phyloP scores from a whole-genome alignment of 2,888 invertebrate species.

The Catocala sponsa region DNA sequence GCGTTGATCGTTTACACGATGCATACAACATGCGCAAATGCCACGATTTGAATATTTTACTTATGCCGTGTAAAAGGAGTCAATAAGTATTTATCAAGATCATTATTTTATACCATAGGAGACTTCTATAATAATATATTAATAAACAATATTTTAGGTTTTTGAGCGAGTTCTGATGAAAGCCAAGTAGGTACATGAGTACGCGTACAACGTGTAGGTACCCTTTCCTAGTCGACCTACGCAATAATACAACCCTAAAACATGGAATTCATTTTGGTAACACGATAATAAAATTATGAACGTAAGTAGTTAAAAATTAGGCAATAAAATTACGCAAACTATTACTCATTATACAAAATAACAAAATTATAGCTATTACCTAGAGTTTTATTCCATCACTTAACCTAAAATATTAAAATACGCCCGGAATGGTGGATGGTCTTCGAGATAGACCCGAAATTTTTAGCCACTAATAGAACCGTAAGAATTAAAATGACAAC shows the following conservation, averaged over 20 bases:
- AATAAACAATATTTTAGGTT: too few relatives aligned
- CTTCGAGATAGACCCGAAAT: neutral
- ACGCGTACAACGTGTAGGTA: too few relatives aligned
- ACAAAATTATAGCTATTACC: constrained; percentile 2
- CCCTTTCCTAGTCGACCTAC: too few relatives aligned
- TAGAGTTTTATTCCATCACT: constrained; percentile 2
- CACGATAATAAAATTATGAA: constrained; percentile 1
- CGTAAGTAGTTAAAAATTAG: neutral
- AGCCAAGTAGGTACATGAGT: too few relatives aligned
- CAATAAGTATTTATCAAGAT: too few relatives aligned
- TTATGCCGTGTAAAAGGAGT: too few relatives aligned
- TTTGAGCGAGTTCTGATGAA: too few relatives aligned
- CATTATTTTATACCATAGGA: too few relatives aligned
- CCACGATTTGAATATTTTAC: too few relatives aligned
- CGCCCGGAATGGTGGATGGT: neutral
- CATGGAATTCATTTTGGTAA: neutral
- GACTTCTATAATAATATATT: too few relatives aligned
- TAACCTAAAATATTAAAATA: constrained; percentile 5
- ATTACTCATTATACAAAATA: constrained; percentile 1
- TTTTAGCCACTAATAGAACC: neutral
- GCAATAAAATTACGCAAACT: constrained; percentile 5
- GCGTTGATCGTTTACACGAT: too few relatives aligned
- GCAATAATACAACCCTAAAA: neutral
- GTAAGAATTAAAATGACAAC: neutral
- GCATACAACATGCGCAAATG: too few relatives aligned